Evolutionary conservation across 2,113 vertebrate species (phyloP).

Genomic region (Struthio camelus): DNA sequence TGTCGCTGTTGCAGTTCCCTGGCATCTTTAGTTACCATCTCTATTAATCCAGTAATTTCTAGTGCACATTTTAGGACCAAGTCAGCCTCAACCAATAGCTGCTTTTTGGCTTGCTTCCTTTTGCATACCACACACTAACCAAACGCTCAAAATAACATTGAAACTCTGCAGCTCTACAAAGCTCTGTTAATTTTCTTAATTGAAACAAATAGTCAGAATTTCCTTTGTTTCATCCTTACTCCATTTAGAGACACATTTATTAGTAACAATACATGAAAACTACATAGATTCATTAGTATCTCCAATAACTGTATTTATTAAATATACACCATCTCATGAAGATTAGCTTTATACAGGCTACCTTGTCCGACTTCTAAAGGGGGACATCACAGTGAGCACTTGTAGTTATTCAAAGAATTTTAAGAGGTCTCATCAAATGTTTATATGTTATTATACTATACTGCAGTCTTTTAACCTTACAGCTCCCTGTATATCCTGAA

Average conservation of each 20-base stretch:
- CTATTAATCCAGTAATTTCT: constrained; percentile 15
- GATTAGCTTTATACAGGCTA: not conserved
- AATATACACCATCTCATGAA: not conserved
- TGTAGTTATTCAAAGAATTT: not conserved
- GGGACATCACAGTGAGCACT: not conserved
- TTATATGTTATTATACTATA: not conserved
- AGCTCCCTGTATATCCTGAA: not conserved
- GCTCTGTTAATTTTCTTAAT: not conserved
- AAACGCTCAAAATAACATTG: not conserved
- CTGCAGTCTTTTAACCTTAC: not conserved
- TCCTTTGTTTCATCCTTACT: not conserved
- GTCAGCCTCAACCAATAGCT: not conserved
- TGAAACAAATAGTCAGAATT: not conserved
- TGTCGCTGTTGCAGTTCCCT: not conserved
- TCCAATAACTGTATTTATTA: not conserved
- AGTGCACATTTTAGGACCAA: not conserved
- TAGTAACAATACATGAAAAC: not conserved
- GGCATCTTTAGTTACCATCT: not conserved
- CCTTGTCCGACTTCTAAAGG: not conserved
- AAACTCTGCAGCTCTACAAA: not conserved
- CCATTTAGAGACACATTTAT: not conserved
- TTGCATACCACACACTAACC: not conserved
- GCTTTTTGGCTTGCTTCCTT: not conserved
- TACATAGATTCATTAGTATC: not conserved
- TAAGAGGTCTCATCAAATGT: not conserved